A percentile compares a stretch with the other conserved stretches of the same genome.
Conservation (phyloP, 1,140 invertebrate species). For the Nephila pilipes region DNA sequence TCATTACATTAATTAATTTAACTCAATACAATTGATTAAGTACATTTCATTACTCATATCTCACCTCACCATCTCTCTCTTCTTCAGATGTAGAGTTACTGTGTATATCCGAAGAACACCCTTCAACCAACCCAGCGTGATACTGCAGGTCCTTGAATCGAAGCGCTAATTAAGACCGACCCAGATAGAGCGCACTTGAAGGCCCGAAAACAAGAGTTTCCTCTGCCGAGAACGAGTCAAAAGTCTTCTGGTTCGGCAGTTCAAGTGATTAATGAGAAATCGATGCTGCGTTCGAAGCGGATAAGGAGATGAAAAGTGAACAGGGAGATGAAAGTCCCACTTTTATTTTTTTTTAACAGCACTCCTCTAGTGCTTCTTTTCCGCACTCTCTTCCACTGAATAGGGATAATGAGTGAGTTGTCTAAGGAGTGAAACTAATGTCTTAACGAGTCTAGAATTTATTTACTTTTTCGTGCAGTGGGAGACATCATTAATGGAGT, state of each 20-base stretch:
- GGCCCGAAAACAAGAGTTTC: conserved; percentile 44
- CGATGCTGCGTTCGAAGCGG: conserved; percentile 21
- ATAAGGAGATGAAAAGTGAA: conserved; percentile 67
- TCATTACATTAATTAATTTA: no score
- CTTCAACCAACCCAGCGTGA: neutral
- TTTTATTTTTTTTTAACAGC: conserved; percentile 8
- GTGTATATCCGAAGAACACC: neutral
- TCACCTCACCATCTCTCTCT: no score
- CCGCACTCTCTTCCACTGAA: neutral
- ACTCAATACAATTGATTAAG: no score
- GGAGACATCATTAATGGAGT: conserved; percentile 37
- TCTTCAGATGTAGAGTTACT: no score
- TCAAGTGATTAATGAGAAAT: conserved; percentile 70
- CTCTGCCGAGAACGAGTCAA: conserved; percentile 17
- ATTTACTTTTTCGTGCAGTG: conserved; percentile 28
- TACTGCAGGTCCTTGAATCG: neutral
- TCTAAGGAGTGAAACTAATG: conserved; percentile 38
- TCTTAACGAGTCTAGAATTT: conserved; percentile 57
- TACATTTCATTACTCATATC: no score
- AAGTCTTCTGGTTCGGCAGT: conserved; percentile 49
- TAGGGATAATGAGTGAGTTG: conserved; percentile 46
- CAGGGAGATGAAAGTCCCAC: conserved; percentile 37
- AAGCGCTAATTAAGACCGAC: conserved; percentile 48
- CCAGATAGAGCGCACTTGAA: conserved; percentile 1
- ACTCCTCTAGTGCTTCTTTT: neutral